Evolutionary conservation across 2,113 vertebrate genomes (phyloP).

Genomic region (Saiga tatarica): DNA sequence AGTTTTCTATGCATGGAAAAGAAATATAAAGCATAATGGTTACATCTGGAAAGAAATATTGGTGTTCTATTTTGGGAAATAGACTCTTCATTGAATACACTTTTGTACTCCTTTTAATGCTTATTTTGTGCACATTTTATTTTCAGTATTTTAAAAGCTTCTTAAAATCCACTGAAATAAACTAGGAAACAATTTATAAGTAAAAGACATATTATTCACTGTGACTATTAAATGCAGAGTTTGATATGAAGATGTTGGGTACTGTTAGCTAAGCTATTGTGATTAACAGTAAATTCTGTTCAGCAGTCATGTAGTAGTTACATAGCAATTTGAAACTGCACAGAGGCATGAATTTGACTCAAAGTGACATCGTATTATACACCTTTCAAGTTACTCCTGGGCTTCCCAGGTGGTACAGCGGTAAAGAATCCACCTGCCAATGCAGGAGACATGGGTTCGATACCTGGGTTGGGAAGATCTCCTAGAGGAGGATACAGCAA

Average conservation of each 20-base stretch:
- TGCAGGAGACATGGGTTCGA: rapidly evolving
- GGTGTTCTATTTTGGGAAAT: neutral
- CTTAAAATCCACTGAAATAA: neutral
- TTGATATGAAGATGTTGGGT: neutral
- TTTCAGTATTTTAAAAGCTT: neutral
- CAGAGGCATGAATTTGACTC: neutral
- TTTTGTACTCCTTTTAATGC: neutral
- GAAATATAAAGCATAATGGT: neutral
- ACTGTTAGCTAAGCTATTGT: neutral
- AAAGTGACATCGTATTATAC: neutral
- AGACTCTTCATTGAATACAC: neutral
- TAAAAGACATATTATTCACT: neutral
- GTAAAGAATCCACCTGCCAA: neutral
- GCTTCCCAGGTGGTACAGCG: neutral
- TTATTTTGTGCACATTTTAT: neutral
- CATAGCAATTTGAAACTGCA: neutral
- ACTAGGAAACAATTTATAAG: neutral
- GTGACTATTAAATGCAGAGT: neutral
- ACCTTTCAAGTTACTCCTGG: neutral
- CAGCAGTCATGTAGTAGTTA: neutral
- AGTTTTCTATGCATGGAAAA: neutral
- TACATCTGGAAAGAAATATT: neutral
- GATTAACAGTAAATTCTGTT: neutral
- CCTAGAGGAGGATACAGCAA: neutral
- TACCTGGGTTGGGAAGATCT: neutral